Percentiles rank a stretch among this genome's conserved stretches.
Conservation (phyloP, 2,113 vertebrate species). For the Macquaria ambigua region DNA sequence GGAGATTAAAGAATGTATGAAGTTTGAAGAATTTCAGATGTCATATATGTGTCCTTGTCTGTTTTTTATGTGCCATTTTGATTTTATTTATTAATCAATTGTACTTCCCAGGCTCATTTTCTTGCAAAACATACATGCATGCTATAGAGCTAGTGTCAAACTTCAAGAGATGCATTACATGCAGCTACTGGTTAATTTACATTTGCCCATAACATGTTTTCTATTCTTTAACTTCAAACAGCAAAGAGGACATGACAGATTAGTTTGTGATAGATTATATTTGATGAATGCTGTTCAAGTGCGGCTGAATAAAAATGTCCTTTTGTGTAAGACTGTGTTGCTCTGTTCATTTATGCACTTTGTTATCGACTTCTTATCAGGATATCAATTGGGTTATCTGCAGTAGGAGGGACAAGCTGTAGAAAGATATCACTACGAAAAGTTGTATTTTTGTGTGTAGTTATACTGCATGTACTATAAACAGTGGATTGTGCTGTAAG, state of each 20-base stretch:
- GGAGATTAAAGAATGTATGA: slow-evolving; percentile 8
- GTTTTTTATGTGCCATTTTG: slow-evolving; percentile 50
- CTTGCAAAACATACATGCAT: slow-evolving; percentile 15
- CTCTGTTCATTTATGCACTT: not conserved
- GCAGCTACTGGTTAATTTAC: not conserved
- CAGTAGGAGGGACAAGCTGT: not conserved
- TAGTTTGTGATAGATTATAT: slow-evolving; percentile 41
- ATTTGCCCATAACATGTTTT: slow-evolving; percentile 18
- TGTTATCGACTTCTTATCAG: not conserved
- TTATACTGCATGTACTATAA: no score
- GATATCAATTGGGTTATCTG: not conserved
- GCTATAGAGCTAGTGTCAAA: not conserved
- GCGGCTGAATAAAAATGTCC: slow-evolving; percentile 43
- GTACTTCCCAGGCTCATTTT: slow-evolving; percentile 2
- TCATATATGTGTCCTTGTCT: slow-evolving; percentile 7
- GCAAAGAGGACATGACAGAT: slow-evolving; percentile 4
- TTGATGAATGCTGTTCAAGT: slow-evolving; percentile 29
- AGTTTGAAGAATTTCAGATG: not conserved
- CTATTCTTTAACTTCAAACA: slow-evolving; percentile 1
- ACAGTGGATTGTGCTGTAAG: not conserved
- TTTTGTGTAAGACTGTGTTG: slow-evolving; percentile 38
- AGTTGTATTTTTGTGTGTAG: not conserved
- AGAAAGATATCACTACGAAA: not conserved
- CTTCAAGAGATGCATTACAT: not conserved
- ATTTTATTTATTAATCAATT: slow-evolving; percentile 56